Conservation (phyloP, 2,888 invertebrate species). For the Rosalia funebris region DNA sequence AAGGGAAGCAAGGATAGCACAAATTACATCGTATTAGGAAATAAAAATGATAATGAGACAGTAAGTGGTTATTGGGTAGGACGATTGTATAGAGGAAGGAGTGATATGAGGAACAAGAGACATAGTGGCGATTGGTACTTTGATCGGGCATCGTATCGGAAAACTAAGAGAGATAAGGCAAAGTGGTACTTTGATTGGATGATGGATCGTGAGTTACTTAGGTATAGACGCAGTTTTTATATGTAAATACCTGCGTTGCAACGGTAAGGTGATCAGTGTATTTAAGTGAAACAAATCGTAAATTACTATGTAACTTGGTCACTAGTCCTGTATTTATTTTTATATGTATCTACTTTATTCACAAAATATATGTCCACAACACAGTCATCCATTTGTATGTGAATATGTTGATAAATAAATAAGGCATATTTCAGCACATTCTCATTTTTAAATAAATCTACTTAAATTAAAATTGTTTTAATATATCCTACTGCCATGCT, state of each 20-base stretch:
- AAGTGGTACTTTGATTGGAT: constrained; percentile 59
- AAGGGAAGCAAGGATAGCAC: neutral
- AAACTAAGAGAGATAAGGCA: constrained; percentile 52
- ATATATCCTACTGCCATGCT: no score
- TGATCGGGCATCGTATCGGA: constrained; percentile 49
- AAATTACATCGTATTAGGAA: constrained; percentile 20
- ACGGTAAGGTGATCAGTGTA: neutral
- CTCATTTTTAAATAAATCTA: no score
- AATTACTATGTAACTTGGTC: neutral
- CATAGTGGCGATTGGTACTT: constrained; percentile 52
- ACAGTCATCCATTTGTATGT: neutral
- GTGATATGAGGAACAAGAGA: constrained; percentile 48
- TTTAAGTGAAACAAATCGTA: neutral
- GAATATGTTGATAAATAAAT: constrained; percentile 3
- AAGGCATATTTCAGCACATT: neutral
- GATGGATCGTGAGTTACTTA: constrained; percentile 48
- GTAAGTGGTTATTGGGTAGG: constrained; percentile 55
- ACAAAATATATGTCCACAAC: constrained; percentile 2
- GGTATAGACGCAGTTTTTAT: constrained; percentile 18
- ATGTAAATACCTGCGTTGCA: neutral
- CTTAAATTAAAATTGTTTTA: no score
- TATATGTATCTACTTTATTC: neutral
- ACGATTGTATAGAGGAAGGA: constrained; percentile 49
- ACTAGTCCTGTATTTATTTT: constrained; percentile 11
- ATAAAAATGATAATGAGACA: constrained; percentile 38